A percentile compares a stretch with the other conserved stretches of the same genome.
Conservation (phyloP, 2,797 vertebrate genomes). For the Tenualosa thibaudeaui region DNA sequence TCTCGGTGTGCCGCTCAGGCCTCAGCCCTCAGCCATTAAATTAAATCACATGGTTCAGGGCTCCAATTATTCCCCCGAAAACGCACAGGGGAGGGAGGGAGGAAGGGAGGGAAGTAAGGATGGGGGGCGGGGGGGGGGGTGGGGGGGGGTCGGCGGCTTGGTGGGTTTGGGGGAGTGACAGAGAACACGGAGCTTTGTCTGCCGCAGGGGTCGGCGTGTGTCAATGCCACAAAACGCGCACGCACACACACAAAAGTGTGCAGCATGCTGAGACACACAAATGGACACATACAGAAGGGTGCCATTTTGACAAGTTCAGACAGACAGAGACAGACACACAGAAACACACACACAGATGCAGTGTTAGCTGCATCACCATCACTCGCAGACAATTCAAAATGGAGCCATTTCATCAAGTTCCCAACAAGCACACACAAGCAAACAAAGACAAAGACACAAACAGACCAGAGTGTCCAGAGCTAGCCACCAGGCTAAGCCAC, state of each 20-base stretch:
- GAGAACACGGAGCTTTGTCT: not conserved
- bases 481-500: not conserved
- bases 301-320: not conserved
- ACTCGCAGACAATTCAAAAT: not conserved
- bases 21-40: constrained; percentile 66
- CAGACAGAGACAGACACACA: not conserved
- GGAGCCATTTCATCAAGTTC: not conserved
- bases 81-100: not conserved
- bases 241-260: not conserved
- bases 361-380: too few species aligned
- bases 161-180: not conserved
- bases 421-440: not conserved
- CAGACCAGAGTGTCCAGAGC: not conserved
- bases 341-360: not conserved
- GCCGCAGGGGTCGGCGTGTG: not conserved
- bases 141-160: not conserved
- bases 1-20: constrained; percentile 25
- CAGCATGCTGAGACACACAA: not conserved
- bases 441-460: not conserved
- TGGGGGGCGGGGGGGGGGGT: not conserved
- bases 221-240: constrained; percentile 14
- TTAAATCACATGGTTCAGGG: constrained; percentile 74
- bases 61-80: constrained; percentile 65
- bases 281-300: not conserved
- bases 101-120: not conserved